Percentiles rank a stretch among this genome's conserved stretches.
Conservation (phyloP, 2,797 vertebrate species). For the Nannoperca australis region DNA sequence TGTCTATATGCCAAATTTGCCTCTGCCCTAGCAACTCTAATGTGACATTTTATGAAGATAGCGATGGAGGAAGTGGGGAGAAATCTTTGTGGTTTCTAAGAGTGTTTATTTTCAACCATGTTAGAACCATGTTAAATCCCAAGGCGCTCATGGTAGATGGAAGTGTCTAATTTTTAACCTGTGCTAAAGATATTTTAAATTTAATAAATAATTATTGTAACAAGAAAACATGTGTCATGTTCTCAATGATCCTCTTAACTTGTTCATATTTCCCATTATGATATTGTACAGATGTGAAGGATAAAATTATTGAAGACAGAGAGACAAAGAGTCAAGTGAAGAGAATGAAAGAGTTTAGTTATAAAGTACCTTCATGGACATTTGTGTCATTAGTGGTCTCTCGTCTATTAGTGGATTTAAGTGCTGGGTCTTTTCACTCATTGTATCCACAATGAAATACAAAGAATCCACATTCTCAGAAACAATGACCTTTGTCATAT, state of each 20-base stretch:
- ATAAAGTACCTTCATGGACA: slow-evolving; percentile 62
- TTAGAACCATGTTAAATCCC: slow-evolving; percentile 78
- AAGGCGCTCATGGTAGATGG: slow-evolving; percentile 84
- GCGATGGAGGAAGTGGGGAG: slow-evolving; percentile 55
- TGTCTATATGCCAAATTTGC: slow-evolving; percentile 81
- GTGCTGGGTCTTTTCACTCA: slow-evolving; percentile 20
- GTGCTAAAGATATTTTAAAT: slow-evolving; percentile 91
- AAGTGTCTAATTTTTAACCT: slow-evolving; percentile 90
- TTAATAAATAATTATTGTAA: slow-evolving; percentile 92
- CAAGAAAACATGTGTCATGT: slow-evolving; percentile 75
- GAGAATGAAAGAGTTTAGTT: slow-evolving; percentile 62
- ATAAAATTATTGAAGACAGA: slow-evolving; percentile 12
- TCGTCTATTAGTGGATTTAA: slow-evolving; percentile 7
- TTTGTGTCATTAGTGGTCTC: slow-evolving; percentile 53
- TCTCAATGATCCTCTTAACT: slow-evolving; percentile 3
- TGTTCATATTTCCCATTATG: background rate
- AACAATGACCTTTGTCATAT: slow-evolving; percentile 68
- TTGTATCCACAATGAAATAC: slow-evolving; percentile 65
- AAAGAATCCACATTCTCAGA: slow-evolving; percentile 67
- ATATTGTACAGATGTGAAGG: background rate
- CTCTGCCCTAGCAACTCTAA: slow-evolving; percentile 84
- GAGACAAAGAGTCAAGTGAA: slow-evolving; percentile 10
- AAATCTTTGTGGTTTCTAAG: slow-evolving; percentile 76
- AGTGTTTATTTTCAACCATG: slow-evolving; percentile 86
- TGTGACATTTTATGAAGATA: slow-evolving; percentile 76